Conservation (phyloP, 2,888 invertebrate species). For the Sphinx pinastri region DNA sequence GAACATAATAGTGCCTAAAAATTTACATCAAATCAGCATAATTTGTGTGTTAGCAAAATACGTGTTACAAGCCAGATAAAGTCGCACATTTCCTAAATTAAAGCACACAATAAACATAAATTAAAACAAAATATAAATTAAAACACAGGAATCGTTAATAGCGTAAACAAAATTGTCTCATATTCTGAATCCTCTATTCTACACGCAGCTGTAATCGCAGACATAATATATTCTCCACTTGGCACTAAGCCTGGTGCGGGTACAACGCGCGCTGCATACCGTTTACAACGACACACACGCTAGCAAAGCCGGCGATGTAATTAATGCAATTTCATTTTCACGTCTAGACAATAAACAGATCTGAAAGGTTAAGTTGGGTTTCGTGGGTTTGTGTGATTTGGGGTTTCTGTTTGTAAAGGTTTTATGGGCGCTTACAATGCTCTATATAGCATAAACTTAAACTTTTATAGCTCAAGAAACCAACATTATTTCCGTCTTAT, state of each 20-base stretch:
- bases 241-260: conserved; percentile 17
- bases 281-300: conserved; percentile 5
- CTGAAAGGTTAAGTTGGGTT: background rate
- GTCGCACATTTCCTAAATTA: background rate
- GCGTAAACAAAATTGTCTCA: conserved; percentile 23
- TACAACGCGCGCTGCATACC: conserved; percentile 9
- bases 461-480: no score
- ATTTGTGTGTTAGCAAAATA: no score
- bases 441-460: no score
- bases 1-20: no score
- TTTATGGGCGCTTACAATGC: no score
- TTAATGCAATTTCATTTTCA: conserved; percentile 20
- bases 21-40: no score
- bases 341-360: background rate
- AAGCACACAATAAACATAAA: no score
- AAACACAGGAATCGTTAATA: no score
- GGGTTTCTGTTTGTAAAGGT: background rate
- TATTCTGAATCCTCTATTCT: conserved; percentile 10
- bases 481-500: no score
- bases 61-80: background rate
- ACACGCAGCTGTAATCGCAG: conserved; percentile 19
- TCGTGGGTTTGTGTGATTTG: no score
- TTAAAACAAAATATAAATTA: no score
- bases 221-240: conserved; percentile 3
- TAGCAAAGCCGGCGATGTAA: conserved; percentile 9